Evolutionary conservation across 2,888 invertebrate species (phyloP).

Genomic region (Andrena hattorfiana): DNA sequence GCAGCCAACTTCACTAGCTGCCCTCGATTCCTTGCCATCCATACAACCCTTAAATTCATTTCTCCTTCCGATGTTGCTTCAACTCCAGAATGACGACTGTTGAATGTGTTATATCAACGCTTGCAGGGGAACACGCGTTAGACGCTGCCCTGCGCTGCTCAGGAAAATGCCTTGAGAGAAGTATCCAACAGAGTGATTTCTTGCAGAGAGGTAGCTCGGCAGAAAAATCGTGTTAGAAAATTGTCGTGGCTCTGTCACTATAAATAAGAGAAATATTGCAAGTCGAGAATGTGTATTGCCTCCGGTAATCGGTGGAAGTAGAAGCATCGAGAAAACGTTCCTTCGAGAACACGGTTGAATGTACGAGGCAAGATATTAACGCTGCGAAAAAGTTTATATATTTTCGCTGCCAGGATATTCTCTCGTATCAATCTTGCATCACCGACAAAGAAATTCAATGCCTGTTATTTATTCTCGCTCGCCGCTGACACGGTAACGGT

Average conservation of each 20-base stretch:
- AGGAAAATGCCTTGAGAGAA: not conserved
- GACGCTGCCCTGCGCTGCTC: not conserved
- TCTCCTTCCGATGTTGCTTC: not conserved
- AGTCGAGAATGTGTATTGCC: not conserved
- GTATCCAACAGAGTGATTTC: not conserved
- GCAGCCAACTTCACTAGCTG: slow-evolving; percentile 72
- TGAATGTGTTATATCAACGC: not conserved
- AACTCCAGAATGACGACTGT: not conserved
- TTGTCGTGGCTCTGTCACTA: slow-evolving; percentile 1
- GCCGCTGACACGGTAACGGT: not conserved
- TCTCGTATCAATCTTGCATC: not conserved
- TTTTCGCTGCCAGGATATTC: slow-evolving; percentile 4
- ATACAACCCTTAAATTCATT: slow-evolving; percentile 34
- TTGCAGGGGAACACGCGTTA: not conserved
- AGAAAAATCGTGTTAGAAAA: not conserved
- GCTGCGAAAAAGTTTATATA: slow-evolving; percentile 4
- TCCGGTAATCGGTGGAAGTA: not conserved
- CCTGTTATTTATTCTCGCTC: not conserved
- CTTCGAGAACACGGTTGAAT: slow-evolving; percentile 3
- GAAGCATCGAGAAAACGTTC: not conserved
- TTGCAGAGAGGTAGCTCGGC: not conserved
- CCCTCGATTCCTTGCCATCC: slow-evolving; percentile 46
- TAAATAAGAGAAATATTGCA: slow-evolving; percentile 30
- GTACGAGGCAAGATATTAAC: slow-evolving; percentile 20
- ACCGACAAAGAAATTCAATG: slow-evolving; percentile 4